Conservation (phyloP, 1,140 invertebrate genomes). For the Bombus ignitus region DNA sequence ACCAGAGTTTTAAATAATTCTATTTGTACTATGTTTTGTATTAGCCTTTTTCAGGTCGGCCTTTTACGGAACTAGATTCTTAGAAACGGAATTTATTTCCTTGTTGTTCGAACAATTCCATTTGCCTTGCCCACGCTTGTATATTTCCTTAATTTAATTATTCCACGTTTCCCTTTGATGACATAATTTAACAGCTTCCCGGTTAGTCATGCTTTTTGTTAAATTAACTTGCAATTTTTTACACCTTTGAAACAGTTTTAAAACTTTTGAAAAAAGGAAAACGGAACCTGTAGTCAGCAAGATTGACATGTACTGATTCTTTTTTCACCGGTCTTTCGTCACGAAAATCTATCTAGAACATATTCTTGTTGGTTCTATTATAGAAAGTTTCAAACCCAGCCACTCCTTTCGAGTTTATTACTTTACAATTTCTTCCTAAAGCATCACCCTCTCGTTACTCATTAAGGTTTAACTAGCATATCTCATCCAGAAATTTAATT, state of each 20-base stretch:
- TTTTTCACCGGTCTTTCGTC: no score
- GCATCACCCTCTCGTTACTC: neutral
- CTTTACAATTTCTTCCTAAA: neutral
- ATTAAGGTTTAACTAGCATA: neutral
- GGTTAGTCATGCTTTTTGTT: neutral
- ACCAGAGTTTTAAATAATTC: no score
- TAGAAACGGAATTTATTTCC: neutral
- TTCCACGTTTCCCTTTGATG: neutral
- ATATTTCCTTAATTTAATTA: neutral
- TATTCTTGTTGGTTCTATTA: neutral
- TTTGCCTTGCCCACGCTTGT: neutral
- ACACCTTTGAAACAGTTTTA: neutral
- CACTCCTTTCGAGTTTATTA: no score
- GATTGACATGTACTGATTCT: no score
- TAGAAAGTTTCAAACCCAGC: neutral
- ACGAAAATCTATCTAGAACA: neutral
- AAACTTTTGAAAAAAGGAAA: no score
- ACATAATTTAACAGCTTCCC: no score
- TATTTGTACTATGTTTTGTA: no score
- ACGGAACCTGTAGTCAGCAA: no score
- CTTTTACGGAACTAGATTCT: neutral
- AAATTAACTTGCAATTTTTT: neutral
- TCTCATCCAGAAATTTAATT: neutral
- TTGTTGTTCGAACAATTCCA: neutral
- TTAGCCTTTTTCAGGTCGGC: no score